These are phyloP conservation scores for Siderastrea siderea DNA, from an alignment of 92 coral and sea anemone genomes.

Conservation along the genomic window DNA sequence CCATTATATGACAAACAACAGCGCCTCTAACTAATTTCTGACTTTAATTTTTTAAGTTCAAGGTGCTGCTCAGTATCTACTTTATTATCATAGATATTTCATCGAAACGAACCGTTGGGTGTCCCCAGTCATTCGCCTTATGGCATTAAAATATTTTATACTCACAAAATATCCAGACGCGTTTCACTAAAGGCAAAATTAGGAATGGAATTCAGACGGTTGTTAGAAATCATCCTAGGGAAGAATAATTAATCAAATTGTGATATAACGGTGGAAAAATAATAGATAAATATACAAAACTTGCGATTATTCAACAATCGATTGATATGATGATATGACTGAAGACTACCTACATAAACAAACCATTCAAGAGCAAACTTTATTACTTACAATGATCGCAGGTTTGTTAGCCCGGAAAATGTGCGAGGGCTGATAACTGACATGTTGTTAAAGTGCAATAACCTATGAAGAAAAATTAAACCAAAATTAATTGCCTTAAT, in stretches of 20 bases:
- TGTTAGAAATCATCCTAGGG: conserved; percentile 9
- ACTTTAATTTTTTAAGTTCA: too few relatives aligned
- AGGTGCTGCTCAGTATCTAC: too few relatives aligned
- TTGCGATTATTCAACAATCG: too few relatives aligned
- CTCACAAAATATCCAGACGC: neutral
- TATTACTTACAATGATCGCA: neutral
- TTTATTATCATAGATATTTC: too few relatives aligned
- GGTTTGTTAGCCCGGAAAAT: neutral
- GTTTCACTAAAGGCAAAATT: neutral
- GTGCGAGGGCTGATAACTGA: neutral
- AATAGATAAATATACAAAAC: neutral
- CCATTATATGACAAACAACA: too few relatives aligned
- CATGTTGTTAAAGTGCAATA: neutral
- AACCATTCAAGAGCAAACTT: too few relatives aligned
- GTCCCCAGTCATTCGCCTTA: too few relatives aligned
- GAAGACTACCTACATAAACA: neutral
- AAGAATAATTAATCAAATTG: neutral
- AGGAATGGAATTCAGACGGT: neutral
- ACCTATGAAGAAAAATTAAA: neutral
- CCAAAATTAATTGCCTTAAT: neutral
- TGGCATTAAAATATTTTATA: neutral
- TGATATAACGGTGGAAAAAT: neutral
- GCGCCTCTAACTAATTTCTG: too few relatives aligned
- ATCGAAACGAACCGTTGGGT: too few relatives aligned
- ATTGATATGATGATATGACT: too few relatives aligned